Conservation (phyloP, 2,888 invertebrate genomes). For the Platerodrilus igneus region DNA sequence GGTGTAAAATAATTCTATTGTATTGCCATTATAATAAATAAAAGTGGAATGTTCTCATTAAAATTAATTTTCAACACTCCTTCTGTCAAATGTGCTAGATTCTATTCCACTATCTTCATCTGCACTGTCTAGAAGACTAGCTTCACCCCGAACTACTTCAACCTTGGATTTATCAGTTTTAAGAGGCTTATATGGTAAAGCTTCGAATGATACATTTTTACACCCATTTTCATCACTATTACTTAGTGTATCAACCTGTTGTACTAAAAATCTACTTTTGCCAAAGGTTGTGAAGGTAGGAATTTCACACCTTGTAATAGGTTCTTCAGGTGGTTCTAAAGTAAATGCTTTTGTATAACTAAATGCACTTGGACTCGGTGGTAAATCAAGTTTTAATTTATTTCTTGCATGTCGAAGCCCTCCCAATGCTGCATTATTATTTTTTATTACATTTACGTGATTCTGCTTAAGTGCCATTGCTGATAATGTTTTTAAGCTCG, state of each 20-base stretch:
- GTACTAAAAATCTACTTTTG: conserved; percentile 49
- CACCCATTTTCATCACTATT: conserved; percentile 30
- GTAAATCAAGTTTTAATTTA: conserved; percentile 65
- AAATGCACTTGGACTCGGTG: conserved; percentile 53
- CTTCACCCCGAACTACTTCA: conserved; percentile 50
- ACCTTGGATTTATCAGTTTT: conserved; percentile 28
- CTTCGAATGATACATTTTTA: conserved; percentile 47
- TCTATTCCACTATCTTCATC: conserved; percentile 64
- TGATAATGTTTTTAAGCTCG: conserved; percentile 39
- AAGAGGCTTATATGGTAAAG: conserved; percentile 44
- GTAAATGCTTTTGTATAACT: conserved; percentile 40
- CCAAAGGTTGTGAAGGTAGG: conserved; percentile 60
- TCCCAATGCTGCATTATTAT: conserved; percentile 50
- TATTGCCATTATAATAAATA: too few relatives aligned
- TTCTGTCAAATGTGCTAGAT: conserved; percentile 58
- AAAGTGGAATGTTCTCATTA: too few relatives aligned
- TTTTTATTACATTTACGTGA: conserved; percentile 18
- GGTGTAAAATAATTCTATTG: too few relatives aligned
- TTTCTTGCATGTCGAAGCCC: conserved; percentile 69
- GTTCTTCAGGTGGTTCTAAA: conserved; percentile 50
- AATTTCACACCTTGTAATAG: conserved; percentile 47
- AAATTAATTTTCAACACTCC: too few relatives aligned
- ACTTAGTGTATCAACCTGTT: conserved; percentile 46
- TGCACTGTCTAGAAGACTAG: conserved; percentile 59
- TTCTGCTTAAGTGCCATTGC: conserved; percentile 37